Evolutionary conservation across 2,797 vertebrate species (phyloP).

Genomic region (Hylomyscus alleni): DNA sequence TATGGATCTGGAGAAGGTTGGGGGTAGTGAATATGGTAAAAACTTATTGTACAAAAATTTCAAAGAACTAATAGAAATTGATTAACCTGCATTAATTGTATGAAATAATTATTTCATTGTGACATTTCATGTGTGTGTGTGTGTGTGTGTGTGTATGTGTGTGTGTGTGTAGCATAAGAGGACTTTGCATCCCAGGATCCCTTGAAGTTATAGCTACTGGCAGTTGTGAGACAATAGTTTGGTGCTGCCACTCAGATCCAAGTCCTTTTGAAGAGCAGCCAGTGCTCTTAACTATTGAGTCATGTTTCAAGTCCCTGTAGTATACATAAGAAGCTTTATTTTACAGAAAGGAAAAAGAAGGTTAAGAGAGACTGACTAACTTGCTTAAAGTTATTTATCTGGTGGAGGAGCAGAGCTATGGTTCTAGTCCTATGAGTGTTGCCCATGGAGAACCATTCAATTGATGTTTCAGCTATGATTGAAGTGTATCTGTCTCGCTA

Average conservation of each 20-base stretch:
- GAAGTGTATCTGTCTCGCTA: background rate
- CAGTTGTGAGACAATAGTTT: background rate
- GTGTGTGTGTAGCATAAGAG: background rate
- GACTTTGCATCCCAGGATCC: background rate
- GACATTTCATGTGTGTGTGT: background rate
- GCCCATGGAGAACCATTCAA: background rate
- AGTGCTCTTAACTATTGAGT: background rate
- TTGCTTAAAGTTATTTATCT: background rate
- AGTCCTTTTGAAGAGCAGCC: background rate
- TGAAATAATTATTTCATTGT: background rate
- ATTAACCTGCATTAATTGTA: background rate
- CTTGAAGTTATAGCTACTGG: background rate
- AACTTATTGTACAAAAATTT: background rate
- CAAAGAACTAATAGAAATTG: background rate
- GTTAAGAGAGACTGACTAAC: background rate
- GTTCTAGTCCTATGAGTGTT: background rate
- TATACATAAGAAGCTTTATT: background rate
- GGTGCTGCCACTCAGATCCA: background rate
- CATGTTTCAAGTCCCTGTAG: background rate
- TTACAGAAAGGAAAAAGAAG: background rate
- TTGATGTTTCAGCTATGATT: background rate
- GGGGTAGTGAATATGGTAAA: background rate
- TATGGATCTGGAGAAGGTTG: background rate
- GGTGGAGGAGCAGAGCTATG: background rate
- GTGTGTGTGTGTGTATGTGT: background rate